Evolutionary conservation across 2,113 vertebrate species (phyloP).

Genomic region (Myanophis thanlyinensis): DNA sequence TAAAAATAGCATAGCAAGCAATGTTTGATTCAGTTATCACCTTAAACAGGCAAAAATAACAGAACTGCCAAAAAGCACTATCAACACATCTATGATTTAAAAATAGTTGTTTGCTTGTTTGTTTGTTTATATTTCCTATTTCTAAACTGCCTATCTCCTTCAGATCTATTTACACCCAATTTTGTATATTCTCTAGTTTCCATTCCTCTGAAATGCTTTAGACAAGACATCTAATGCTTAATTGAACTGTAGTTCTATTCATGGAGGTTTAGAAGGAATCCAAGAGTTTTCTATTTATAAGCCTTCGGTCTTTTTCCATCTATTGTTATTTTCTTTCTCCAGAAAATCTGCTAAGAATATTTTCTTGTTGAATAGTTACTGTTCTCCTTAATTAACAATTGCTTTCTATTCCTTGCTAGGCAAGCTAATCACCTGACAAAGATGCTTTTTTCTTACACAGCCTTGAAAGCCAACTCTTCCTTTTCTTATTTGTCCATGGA

Average conservation of each 20-base stretch:
- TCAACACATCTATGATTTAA: not conserved
- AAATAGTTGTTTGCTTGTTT: not conserved
- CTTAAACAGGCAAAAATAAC: not conserved
- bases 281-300: not conserved
- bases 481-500: slow-evolving; percentile 59
- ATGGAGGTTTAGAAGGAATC: not conserved
- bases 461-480: slow-evolving; percentile 61
- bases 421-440: slow-evolving; percentile 68
- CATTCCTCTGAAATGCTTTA: not conserved
- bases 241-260: not conserved
- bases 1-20: not conserved
- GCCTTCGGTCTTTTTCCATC: not conserved
- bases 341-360: not conserved
- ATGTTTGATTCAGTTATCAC: not conserved
- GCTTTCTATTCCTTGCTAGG: rapidly evolving
- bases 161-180: not conserved
- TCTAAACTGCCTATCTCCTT: not conserved
- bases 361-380: not conserved
- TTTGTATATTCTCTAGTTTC: not conserved
- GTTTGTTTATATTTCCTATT: not conserved
- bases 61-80: not conserved
- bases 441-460: slow-evolving; percentile 64
- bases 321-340: not conserved
- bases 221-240: not conserved
- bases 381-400: rapidly evolving